Evolutionary conservation across 2,888 invertebrate species (phyloP).

Genomic region (Masnerella sp.): DNA sequence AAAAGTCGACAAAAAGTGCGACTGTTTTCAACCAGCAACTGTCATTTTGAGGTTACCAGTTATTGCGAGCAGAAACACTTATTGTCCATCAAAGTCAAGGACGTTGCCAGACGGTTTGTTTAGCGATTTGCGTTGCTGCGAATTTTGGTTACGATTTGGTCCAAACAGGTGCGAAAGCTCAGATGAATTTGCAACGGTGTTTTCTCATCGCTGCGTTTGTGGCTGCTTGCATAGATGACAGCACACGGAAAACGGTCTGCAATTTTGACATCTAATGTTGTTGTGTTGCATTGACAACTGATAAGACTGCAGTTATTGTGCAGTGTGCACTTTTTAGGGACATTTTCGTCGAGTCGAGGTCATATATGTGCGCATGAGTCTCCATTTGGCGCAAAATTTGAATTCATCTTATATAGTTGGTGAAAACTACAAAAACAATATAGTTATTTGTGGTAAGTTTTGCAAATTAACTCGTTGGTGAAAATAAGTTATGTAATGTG

Average conservation of each 20-base stretch:
- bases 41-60: conserved; percentile 10
- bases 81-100: no score
- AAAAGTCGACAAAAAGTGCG: neutral
- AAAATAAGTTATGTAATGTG: no score
- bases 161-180: no score
- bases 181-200: no score
- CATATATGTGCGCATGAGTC: conserved; percentile 14
- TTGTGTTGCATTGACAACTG: conserved; percentile 11
- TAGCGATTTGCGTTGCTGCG: no score
- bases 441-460: no score
- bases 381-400: no score
- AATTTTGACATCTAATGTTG: neutral
- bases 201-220: neutral
- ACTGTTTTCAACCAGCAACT: conserved; percentile 7
- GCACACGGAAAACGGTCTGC: conserved; percentile 7
- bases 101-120: no score
- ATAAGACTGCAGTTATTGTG: neutral
- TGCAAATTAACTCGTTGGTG: no score
- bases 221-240: conserved; percentile 6
- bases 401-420: no score
- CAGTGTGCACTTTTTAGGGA: neutral
- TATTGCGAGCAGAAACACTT: neutral
- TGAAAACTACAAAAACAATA: no score
- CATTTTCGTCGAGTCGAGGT: conserved; percentile 10
- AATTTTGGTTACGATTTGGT: neutral